Conservation (phyloP, 2,797 vertebrate species). For the Dicrostonyx torquatus region DNA sequence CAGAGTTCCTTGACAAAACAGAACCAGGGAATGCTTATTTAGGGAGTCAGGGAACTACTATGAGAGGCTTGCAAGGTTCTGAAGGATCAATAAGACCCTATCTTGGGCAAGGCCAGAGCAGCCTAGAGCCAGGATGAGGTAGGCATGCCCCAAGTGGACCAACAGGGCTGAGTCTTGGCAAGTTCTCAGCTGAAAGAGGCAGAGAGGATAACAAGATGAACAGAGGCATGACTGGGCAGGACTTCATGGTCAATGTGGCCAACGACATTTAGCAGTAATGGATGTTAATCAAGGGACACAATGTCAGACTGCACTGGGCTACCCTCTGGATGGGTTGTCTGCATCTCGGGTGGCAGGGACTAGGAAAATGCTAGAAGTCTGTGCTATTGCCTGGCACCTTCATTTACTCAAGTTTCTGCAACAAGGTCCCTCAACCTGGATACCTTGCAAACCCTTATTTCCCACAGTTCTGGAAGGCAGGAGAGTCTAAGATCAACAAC, state of each 20-base stretch:
- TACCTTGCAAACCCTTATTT: no score
- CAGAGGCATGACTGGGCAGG: rapidly evolving
- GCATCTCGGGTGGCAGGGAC: not conserved
- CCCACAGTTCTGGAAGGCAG: not conserved
- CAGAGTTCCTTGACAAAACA: not conserved
- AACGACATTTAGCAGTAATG: not conserved
- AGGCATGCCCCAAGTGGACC: not conserved
- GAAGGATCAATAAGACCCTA: not conserved
- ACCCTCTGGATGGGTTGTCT: not conserved
- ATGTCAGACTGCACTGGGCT: not conserved
- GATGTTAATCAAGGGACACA: not conserved
- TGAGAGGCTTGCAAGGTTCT: not conserved
- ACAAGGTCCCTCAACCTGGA: not conserved
- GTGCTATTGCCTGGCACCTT: not conserved
- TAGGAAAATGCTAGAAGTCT: not conserved
- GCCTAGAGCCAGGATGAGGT: not conserved
- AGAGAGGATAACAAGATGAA: not conserved
- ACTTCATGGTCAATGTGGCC: no score
- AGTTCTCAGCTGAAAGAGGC: not conserved
- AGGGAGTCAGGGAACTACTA: not conserved
- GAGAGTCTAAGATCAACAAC: not conserved
- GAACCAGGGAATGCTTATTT: rapidly evolving
- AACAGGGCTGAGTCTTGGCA: rapidly evolving
- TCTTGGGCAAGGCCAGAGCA: not conserved
- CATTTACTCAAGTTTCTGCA: not conserved